These are phyloP conservation scores for Altica lythri DNA, from an alignment of 2,888 invertebrate species.

Conservation along the genomic window DNA sequence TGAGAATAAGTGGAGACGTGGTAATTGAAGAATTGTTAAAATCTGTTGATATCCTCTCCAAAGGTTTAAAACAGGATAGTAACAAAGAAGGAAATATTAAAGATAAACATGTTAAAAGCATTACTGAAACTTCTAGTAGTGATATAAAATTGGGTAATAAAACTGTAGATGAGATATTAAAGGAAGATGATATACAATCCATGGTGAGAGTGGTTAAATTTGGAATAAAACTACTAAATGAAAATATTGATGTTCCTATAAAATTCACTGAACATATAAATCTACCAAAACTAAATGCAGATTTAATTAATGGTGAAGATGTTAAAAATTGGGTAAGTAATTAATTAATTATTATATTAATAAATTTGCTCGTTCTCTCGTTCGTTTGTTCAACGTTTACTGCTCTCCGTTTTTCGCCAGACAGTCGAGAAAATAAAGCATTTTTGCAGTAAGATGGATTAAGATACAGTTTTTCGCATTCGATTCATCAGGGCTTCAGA, in stretches of 20 bases:
- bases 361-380: neutral
- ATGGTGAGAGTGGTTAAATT: slow-evolving; percentile 48
- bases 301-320: slow-evolving; percentile 58
- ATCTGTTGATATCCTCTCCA: slow-evolving; percentile 49
- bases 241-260: slow-evolving; percentile 51
- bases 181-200: slow-evolving; percentile 41
- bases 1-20: slow-evolving; percentile 58
- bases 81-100: too few relatives aligned
- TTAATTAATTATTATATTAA: neutral
- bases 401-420: too few relatives aligned
- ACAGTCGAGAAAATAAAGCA: too few relatives aligned
- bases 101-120: too few relatives aligned
- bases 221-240: slow-evolving; percentile 49
- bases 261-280: slow-evolving; percentile 45
- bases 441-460: too few relatives aligned
- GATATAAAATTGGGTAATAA: too few relatives aligned
- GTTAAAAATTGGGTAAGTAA: slow-evolving; percentile 34
- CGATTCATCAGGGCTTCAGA: too few relatives aligned
- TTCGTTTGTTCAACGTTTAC: neutral
- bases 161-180: too few relatives aligned
- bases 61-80: too few relatives aligned
- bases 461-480: too few relatives aligned
- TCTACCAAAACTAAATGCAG: slow-evolving; percentile 53
- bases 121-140: too few relatives aligned
- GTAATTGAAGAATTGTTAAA: slow-evolving; percentile 55